Conservation (phyloP, 2,113 vertebrate species). For the Ailuropoda melanoleuca region DNA sequence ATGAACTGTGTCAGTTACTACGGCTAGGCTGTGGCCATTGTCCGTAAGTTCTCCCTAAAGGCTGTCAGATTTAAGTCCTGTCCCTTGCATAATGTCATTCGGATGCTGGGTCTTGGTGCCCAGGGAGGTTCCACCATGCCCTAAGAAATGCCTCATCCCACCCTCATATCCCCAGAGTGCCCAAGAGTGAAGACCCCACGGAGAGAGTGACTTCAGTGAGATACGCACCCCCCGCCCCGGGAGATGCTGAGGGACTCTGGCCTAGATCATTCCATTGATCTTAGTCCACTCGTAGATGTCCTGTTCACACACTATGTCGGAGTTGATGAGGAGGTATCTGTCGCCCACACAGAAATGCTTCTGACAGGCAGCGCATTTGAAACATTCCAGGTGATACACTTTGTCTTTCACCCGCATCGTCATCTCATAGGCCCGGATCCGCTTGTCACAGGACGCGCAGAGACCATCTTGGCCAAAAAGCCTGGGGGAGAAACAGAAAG, state of each 20-base stretch:
- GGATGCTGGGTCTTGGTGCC: constrained; percentile 66
- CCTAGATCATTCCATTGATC: constrained; percentile 93
- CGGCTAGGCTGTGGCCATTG: neutral
- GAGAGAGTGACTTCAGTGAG: neutral
- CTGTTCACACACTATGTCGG: constrained; percentile 99
- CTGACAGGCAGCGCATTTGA: constrained; percentile 99
- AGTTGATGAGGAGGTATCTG: constrained; percentile 99
- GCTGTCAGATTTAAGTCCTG: constrained; percentile 61
- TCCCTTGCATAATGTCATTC: constrained; percentile 63
- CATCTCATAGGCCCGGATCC: constrained; percentile 99
- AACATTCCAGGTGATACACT: constrained; percentile 98
- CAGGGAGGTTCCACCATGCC: constrained; percentile 32
- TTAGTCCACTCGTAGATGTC: constrained; percentile 99
- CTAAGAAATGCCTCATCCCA: constrained; percentile 51
- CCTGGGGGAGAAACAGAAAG: constrained; percentile 79
- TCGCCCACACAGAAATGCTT: constrained; percentile 99
- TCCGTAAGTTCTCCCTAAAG: constrained; percentile 19
- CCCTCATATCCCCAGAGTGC: constrained; percentile 72
- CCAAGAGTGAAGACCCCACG: constrained; percentile 47
- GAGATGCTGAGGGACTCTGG: neutral
- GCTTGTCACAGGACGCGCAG: constrained; percentile 97
- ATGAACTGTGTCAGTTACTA: constrained; percentile 73
- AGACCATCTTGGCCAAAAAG: constrained; percentile 98
- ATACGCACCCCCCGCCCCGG: neutral
- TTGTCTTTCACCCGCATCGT: constrained; percentile 99